These are phyloP conservation scores for Gandaritis pyraliata DNA, from an alignment of 2,888 invertebrate species.

Conservation along the genomic window DNA sequence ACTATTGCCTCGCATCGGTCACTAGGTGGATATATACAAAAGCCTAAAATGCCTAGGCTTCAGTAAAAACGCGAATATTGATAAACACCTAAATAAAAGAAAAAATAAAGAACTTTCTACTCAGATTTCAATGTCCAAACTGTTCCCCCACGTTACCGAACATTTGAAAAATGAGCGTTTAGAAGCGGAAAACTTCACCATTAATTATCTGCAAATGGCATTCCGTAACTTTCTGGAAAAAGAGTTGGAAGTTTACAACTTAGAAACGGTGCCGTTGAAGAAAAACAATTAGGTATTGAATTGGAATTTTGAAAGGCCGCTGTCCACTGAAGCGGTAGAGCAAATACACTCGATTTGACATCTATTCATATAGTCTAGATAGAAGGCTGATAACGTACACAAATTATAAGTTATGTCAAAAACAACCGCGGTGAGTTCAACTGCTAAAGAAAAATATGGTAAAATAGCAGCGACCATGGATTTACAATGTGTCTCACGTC, in stretches of 20 bases:
- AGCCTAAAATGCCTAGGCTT: too few relatives aligned
- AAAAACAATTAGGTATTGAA: constrained; percentile 70
- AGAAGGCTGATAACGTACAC: too few relatives aligned
- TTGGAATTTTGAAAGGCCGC: constrained; percentile 51
- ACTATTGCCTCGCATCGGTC: too few relatives aligned
- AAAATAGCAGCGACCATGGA: too few relatives aligned
- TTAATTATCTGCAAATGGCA: constrained; percentile 75
- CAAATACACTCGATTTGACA: too few relatives aligned
- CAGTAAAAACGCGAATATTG: not conserved
- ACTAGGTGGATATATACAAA: too few relatives aligned
- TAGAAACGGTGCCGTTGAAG: constrained; percentile 62
- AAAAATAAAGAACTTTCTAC: constrained; percentile 5
- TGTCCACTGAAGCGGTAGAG: constrained; percentile 2
- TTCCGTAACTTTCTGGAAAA: constrained; percentile 67
- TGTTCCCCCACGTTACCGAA: constrained; percentile 27
- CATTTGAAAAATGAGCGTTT: constrained; percentile 56
- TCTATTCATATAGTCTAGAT: too few relatives aligned
- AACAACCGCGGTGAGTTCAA: too few relatives aligned
- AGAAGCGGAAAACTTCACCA: constrained; percentile 54
- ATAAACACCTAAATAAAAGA: not conserved
- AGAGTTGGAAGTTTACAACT: constrained; percentile 61
- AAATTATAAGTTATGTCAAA: too few relatives aligned
- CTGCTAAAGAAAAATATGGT: too few relatives aligned
- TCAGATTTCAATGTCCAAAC: constrained; percentile 9
- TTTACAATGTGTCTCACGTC: too few relatives aligned